A percentile compares a stretch with the other conserved stretches of the same genome.
Conservation (phyloP, 2,113 vertebrate genomes). For the Osmerus eperlanus region DNA sequence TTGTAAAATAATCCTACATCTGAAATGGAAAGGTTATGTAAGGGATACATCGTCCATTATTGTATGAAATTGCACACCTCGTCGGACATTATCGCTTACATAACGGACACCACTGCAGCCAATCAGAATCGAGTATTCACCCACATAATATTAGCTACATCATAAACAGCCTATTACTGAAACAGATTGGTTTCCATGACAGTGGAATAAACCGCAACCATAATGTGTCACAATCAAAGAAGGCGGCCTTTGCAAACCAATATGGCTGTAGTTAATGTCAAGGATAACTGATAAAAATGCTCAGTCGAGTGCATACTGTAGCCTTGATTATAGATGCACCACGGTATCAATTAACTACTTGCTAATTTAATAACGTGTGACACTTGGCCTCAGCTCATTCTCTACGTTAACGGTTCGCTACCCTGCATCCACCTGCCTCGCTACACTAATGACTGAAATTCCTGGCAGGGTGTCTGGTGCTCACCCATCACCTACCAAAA, state of each 20-base stretch:
- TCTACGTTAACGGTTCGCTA: background rate
- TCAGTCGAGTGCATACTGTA: background rate
- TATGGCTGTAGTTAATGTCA: background rate
- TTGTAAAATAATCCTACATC: too few species aligned
- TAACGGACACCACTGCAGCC: too few species aligned
- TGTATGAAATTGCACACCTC: too few species aligned
- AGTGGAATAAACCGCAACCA: background rate
- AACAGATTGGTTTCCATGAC: slow-evolving; percentile 2
- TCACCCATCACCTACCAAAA: background rate
- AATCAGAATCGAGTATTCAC: too few species aligned
- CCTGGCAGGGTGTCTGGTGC: background rate
- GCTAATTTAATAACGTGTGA: background rate
- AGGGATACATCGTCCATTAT: too few species aligned
- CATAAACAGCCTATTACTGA: background rate
- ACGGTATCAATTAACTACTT: background rate
- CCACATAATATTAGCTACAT: background rate
- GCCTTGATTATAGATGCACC: slow-evolving; percentile 2
- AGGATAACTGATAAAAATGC: background rate
- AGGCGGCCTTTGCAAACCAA: background rate
- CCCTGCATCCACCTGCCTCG: background rate
- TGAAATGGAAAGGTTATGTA: too few species aligned
- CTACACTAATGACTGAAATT: background rate
- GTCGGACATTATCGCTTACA: too few species aligned
- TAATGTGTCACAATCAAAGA: background rate
- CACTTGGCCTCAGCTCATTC: background rate